phyloP scores from a whole-genome alignment of 2,888 invertebrate species.

The Chrysolina oricalcia region DNA sequence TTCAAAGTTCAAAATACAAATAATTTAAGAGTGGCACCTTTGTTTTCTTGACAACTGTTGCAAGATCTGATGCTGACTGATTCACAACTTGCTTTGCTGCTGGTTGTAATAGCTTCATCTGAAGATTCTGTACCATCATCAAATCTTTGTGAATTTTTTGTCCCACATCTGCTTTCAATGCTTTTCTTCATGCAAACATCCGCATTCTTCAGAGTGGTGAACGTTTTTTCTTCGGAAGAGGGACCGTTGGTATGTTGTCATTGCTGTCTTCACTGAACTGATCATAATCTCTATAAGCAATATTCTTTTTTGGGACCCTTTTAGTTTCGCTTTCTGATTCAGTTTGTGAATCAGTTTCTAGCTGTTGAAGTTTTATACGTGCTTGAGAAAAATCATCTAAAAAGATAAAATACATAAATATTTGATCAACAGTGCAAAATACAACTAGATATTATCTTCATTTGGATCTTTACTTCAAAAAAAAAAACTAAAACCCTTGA shows the following conservation, averaged over 20 bases:
- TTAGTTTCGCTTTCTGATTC: conserved; percentile 5
- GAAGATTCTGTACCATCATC: too few species aligned
- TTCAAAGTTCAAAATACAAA: not conserved
- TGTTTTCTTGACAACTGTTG: too few species aligned
- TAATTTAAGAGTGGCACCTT: too few species aligned
- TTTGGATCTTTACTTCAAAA: conserved; percentile 2
- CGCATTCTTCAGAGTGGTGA: too few species aligned
- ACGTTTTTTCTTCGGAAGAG: conserved; percentile 8
- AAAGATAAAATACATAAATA: conserved; percentile 5
- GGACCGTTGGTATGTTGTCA: conserved; percentile 9
- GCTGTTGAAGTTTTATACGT: conserved; percentile 5
- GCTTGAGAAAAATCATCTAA: conserved; percentile 7
- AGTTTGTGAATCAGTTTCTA: conserved; percentile 6
- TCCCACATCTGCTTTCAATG: too few species aligned
- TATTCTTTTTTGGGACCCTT: conserved; percentile 5
- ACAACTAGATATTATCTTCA: not conserved
- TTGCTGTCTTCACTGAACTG: too few species aligned
- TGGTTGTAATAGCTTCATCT: too few species aligned
- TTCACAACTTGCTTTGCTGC: too few species aligned
- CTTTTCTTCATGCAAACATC: too few species aligned
- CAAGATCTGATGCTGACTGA: too few species aligned
- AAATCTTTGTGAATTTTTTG: too few species aligned
- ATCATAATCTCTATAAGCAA: conserved; percentile 7
- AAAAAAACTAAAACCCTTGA: not conserved
- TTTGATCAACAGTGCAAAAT: not conserved